Base-by-base conservation (phyloP, 2,113 vertebrate genomes). In the Neolamprologus fasciatus region DNA sequence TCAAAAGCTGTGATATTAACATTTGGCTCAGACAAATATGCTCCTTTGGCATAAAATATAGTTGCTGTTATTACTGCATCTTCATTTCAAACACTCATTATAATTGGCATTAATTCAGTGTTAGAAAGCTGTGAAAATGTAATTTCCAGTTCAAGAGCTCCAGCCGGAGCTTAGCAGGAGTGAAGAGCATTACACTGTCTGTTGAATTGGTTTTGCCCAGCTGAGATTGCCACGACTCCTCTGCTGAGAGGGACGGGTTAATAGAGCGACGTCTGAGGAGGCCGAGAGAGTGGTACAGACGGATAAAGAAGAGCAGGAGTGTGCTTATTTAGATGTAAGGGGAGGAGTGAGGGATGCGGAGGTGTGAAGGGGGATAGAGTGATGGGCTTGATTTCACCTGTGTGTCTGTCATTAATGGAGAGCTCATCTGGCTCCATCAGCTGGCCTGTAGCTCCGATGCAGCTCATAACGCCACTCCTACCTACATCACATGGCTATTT, bases 71-170 rank as follows among this genome's bases (percentile, higher is more conserved):
- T 88, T 51, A 19, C 81, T 76, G 57, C 79, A 37, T 88, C 86
- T 57, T 83, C 85, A 58, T 85, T 84, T 86, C 83, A 85, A 89
- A 86, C 80, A 63, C 42, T 80, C 89, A 55, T 89, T 83, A 71
- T 80, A 92, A 84, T 82, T 89, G 85, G 80, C 91, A 90, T 91
- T 91, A 93, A 91, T 93, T 93, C 93, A 84, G 94, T 40, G 92
- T 91, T 91, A 81, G 90, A 83, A 91, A 93, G 92, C 91, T 91
- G 91, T 93, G 93, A 92, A 94, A 95, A 94, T 93, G 88, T 92
- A 33, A 92, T 94, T 93, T 94, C 90, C 90, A 84, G 89, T 90
- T 92, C 80, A 90, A 94, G 93, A 85, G 91, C 89, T 93, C 78
- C 82, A 91, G 26, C 89, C 42, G 53, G 85, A 91, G 92, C 91